Evolutionary conservation across 2,113 vertebrate species (phyloP).

Genomic region (Solenodon paradoxus): DNA sequence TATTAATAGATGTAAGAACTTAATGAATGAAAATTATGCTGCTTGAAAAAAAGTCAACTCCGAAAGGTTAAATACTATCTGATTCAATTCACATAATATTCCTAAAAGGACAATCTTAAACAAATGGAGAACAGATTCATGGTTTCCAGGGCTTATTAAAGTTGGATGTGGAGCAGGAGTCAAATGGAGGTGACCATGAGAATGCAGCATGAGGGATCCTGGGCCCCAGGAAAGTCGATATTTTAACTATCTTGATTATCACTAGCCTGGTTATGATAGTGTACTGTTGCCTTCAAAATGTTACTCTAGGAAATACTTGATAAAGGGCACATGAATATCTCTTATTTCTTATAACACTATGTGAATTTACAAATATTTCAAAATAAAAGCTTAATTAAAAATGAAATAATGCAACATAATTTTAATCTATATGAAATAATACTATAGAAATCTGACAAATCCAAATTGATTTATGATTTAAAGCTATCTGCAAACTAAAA

Average conservation of each 20-base stretch:
- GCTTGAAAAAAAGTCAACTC: background rate
- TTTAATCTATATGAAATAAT: too few species aligned
- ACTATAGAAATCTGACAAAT: background rate
- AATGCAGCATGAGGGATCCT: background rate
- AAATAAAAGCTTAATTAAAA: background rate
- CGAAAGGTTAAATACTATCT: background rate
- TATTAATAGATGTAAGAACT: background rate
- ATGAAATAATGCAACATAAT: background rate
- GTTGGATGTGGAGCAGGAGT: background rate
- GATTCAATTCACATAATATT: too few species aligned
- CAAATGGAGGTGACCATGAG: background rate
- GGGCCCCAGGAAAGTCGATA: background rate
- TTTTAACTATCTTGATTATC: background rate
- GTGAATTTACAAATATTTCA: background rate
- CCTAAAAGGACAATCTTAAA: background rate
- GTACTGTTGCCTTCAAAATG: background rate
- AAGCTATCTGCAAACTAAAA: background rate
- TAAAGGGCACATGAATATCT: background rate
- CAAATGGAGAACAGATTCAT: background rate
- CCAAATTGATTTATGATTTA: background rate
- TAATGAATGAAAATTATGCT: background rate
- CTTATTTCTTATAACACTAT: background rate
- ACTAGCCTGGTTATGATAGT: background rate
- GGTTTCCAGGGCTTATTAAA: background rate
- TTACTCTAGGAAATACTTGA: background rate